Conservation (phyloP, 2,888 invertebrate genomes). For the Petrolisthes cinctipes region DNA sequence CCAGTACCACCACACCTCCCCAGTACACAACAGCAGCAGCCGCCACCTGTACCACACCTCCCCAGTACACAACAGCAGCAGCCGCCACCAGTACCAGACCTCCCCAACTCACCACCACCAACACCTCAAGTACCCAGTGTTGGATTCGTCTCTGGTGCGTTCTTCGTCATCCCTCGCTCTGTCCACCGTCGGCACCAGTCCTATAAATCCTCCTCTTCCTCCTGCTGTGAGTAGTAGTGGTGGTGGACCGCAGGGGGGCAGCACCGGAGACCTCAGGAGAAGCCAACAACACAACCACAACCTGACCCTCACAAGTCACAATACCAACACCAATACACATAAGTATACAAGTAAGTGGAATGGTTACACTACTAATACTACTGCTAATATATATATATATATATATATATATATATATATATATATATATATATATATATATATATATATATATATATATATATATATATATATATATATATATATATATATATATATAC, state of each 20-base stretch:
- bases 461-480: too few relatives aligned
- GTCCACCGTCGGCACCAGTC: not conserved
- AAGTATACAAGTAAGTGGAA: too few relatives aligned
- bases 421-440: conserved; percentile 42
- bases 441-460: conserved; percentile 23
- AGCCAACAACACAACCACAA: not conserved
- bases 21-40: too few relatives aligned
- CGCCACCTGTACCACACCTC: too few relatives aligned
- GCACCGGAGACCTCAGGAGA: conserved; percentile 34
- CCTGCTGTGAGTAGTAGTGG: conserved; percentile 7
- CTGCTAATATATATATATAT: not conserved
- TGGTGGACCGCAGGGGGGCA: conserved; percentile 23
- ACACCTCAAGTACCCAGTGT: conserved; percentile 32
- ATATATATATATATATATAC: too few relatives aligned
- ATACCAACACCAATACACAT: too few relatives aligned
- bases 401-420: conserved; percentile 48
- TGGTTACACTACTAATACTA: too few relatives aligned
- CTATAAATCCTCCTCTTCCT: not conserved
- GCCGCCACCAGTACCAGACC: conserved; percentile 18
- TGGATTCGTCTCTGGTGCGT: conserved; percentile 25
- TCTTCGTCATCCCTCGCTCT: conserved; percentile 33
- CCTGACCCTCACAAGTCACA: too few relatives aligned
- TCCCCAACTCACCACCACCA: conserved; percentile 14
- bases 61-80: conserved; percentile 18
- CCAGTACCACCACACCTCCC: too few relatives aligned